Evolutionary conservation across 2,888 invertebrate genomes (phyloP).

Genomic region (Mythimna pallens): DNA sequence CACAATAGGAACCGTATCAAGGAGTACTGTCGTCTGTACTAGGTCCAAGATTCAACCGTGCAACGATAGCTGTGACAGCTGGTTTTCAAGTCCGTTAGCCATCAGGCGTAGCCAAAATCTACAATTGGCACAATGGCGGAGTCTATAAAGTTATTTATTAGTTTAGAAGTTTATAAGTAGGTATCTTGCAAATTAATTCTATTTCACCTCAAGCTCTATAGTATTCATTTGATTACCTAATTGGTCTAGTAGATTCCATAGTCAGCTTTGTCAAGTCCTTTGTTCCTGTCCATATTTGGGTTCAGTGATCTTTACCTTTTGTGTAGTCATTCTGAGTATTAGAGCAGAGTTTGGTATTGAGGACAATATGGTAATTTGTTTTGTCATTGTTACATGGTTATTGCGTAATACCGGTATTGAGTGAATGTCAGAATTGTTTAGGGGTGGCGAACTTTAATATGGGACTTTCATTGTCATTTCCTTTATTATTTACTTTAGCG

Average conservation of each 20-base stretch:
- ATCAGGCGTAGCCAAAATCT: too few species aligned
- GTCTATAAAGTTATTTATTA: too few species aligned
- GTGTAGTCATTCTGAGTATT: slow-evolving; percentile 19
- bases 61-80: too few species aligned
- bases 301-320: slow-evolving; percentile 43
- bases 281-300: slow-evolving; percentile 45
- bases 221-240: slow-evolving; percentile 30
- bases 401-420: slow-evolving; percentile 13
- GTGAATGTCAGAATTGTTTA: slow-evolving; percentile 26
- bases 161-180: too few species aligned
- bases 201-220: slow-evolving; percentile 10
- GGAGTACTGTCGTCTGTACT: too few species aligned
- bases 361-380: slow-evolving; percentile 31
- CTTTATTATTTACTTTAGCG: not conserved
- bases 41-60: too few species aligned
- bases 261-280: slow-evolving; percentile 5
- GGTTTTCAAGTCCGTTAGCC: too few species aligned
- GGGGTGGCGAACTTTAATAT: slow-evolving; percentile 4
- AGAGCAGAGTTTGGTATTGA: slow-evolving; percentile 8
- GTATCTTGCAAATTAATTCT: too few species aligned
- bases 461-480: not conserved
- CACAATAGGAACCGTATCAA: too few species aligned
- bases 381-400: slow-evolving; percentile 13
- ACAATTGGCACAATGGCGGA: too few species aligned
- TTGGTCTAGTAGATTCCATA: slow-evolving; percentile 8